Evolutionary conservation across 2,797 vertebrate genomes (phyloP), one percentile per base, ranked within the genome.

Genomic region (Argentina silus): DNA sequence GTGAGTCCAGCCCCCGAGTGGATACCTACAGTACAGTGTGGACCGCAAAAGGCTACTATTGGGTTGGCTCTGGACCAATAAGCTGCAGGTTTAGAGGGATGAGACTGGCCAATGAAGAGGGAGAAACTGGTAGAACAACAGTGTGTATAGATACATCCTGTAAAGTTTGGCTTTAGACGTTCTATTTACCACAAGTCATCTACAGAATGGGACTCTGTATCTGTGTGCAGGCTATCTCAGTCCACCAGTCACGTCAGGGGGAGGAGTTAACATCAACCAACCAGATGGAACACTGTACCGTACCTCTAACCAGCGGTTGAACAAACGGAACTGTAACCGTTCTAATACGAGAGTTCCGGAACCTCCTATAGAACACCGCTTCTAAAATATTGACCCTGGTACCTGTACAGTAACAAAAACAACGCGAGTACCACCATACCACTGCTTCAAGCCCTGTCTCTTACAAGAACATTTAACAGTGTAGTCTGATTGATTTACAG

Each of bases 41-140:
- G 48, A 48, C 12, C 48, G 81, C 73, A 78, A 86, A 76, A 84
- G 78, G 67, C 68, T 56, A 19, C 9, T 53, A 42, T 3, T 62
- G 72, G 11, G 14, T 59, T 57, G 51, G 64, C 74, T 73, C 75
- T 55, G 74, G 72, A 45, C 72, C 64, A 55, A 77, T 61, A 27
- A 12, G 44, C 56, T 45, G 63, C 12, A 55, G 6, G 11, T 48
- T 36, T 67, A 44, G 53, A 68, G 67, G 15, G 62, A 51, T 65
- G 57, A 42, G 57, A 17, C 55, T 6, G 56, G 57, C 47, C 17
- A 45, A 63, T 53, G 7, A 69, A 17, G 17, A 64, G 27, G 36
- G 64, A 75, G 45, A 27, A 69, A 43, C 55, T 71, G 74, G 56
- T 12, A 50, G 47, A 55, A 69, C 36, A 67, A 55, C 9, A 12